A percentile compares a stretch with the other conserved stretches of the same genome.
Conservation (phyloP, 2,113 vertebrate species). For the Sebastes fasciatus region DNA sequence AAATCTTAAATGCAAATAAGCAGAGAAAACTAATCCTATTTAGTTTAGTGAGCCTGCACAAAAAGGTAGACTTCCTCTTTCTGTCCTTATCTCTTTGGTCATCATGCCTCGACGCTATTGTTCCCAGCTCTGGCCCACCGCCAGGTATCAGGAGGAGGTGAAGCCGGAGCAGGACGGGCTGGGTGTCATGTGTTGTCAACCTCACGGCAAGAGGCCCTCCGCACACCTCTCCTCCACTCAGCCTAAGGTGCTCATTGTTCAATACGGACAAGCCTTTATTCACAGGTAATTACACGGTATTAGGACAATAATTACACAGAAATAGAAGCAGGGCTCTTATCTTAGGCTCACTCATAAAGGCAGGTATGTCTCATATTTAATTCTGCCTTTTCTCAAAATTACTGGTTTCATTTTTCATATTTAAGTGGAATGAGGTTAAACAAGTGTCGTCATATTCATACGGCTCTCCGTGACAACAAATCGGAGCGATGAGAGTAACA, state of each 20-base stretch:
- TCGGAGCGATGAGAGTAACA: neutral
- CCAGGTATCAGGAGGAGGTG: constrained; percentile 70
- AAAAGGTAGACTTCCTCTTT: constrained; percentile 62
- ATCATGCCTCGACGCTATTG: constrained; percentile 56
- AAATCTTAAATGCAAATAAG: constrained; percentile 3
- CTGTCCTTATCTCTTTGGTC: constrained; percentile 59
- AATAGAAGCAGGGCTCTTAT: neutral
- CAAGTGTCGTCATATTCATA: neutral
- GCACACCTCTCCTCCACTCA: constrained; percentile 27
- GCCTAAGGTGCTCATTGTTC: constrained; percentile 24
- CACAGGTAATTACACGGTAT: constrained; percentile 16
- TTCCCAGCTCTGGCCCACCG: constrained; percentile 49
- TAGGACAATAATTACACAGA: constrained; percentile 21
- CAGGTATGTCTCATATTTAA: neutral
- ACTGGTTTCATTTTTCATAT: neutral
- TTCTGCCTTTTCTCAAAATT: neutral
- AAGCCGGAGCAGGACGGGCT: constrained; percentile 43
- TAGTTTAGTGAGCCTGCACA: constrained; percentile 36
- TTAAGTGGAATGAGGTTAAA: constrained; percentile 25
- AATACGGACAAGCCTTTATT: constrained; percentile 18
- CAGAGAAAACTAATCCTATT: constrained; percentile 19
- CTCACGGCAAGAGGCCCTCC: constrained; percentile 28
- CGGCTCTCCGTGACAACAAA: neutral
- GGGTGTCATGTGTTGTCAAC: constrained; percentile 62
- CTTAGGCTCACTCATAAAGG: neutral